These are phyloP conservation scores for Yponomeuta evonymella DNA, from an alignment of 2,888 invertebrate genomes.

Conservation along the genomic window DNA sequence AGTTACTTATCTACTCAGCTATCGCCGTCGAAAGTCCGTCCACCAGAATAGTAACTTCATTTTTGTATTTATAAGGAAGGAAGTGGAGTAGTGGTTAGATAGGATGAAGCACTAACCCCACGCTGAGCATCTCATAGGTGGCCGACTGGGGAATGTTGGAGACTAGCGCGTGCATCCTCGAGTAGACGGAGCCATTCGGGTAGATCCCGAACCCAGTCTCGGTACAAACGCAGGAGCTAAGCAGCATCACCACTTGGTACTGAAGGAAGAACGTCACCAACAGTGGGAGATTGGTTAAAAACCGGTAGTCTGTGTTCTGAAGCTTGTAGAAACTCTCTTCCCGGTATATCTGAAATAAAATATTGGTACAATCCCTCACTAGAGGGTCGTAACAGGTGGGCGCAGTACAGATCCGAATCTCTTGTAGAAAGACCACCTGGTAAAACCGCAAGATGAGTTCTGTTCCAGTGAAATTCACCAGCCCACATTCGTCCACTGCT, in stretches of 20 bases:
- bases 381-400: neutral
- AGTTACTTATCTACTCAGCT: no score
- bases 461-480: no score
- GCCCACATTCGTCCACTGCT: no score
- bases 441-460: no score
- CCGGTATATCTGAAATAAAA: conserved; percentile 77
- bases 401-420: no score
- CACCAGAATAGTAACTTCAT: no score
- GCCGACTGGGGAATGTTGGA: conserved; percentile 87
- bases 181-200: conserved; percentile 54
- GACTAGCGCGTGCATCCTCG: conserved; percentile 71
- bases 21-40: no score
- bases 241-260: conserved; percentile 83
- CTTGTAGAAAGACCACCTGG: no score
- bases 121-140: conserved; percentile 28
- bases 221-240: conserved; percentile 89
- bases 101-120: conserved; percentile 29
- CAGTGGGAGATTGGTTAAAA: conserved; percentile 86
- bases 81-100: neutral
- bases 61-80: neutral
- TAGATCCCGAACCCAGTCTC: conserved; percentile 91
- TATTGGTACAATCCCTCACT: neutral
- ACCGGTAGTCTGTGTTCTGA: conserved; percentile 80
- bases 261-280: conserved; percentile 85
- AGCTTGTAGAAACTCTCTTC: conserved; percentile 79